Conservation (phyloP, 2,888 invertebrate genomes). For the Zele albiditarsus region DNA sequence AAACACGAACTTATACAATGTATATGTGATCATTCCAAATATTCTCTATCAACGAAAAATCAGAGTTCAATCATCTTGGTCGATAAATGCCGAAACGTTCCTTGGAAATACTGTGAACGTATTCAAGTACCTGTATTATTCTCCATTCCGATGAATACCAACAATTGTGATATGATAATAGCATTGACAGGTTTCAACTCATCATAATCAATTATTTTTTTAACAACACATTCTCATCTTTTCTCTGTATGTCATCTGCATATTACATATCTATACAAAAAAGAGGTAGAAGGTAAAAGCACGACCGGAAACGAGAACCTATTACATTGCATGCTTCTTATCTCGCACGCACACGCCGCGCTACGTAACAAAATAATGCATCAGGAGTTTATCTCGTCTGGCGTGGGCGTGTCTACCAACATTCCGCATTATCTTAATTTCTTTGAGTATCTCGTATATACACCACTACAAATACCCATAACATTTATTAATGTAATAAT, state of each 20-base stretch:
- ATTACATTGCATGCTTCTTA: constrained; percentile 57
- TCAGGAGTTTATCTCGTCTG: constrained; percentile 61
- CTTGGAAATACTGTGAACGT: too few species aligned
- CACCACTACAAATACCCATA: background rate
- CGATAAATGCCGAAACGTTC: too few species aligned
- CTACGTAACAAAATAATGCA: constrained; percentile 65
- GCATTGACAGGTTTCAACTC: too few species aligned
- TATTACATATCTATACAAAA: background rate
- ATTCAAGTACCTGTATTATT: too few species aligned
- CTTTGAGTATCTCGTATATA: constrained; percentile 39
- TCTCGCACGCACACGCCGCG: constrained; percentile 51
- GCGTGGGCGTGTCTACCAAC: constrained; percentile 54
- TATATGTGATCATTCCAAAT: too few species aligned
- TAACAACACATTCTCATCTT: background rate
- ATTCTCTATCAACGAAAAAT: too few species aligned
- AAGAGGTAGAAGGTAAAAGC: constrained; percentile 9
- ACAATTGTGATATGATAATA: too few species aligned
- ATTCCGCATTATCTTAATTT: constrained; percentile 62
- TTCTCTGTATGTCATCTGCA: background rate
- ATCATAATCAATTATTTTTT: background rate
- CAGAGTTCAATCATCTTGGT: too few species aligned
- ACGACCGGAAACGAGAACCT: constrained; percentile 46
- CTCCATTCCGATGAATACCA: too few species aligned
- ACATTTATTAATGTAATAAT: background rate
- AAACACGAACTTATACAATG: too few species aligned